Conservation (phyloP, 2,888 invertebrate species). For the Anticlea derivata region DNA sequence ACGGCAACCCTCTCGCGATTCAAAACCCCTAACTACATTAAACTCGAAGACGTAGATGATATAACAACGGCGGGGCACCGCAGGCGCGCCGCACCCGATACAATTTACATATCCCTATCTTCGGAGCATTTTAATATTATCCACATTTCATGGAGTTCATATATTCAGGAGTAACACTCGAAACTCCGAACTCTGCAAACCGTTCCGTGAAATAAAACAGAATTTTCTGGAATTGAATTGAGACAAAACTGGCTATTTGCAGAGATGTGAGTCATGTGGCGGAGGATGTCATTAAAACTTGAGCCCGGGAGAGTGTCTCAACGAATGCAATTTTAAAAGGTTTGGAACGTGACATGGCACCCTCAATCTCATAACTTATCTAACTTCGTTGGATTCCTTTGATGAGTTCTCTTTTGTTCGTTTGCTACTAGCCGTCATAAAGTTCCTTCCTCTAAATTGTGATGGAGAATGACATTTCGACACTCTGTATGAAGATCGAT, state of each 20-base stretch:
- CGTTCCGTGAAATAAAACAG: conserved; percentile 22
- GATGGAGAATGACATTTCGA: conserved; percentile 17
- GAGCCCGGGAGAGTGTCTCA: conserved; percentile 20
- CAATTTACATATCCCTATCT: conserved; percentile 40
- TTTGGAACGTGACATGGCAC: conserved; percentile 15
- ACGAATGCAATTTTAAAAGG: conserved; percentile 31
- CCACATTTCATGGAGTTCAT: conserved; percentile 35
- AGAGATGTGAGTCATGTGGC: conserved; percentile 18
- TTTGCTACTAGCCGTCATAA: conserved; percentile 9
- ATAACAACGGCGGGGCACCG: conserved; percentile 29
- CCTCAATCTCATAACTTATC: conserved; percentile 17
- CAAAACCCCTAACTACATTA: conserved; percentile 37
- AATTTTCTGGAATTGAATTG: conserved; percentile 28
- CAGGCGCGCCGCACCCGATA: conserved; percentile 28
- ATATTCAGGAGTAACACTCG: conserved; percentile 26
- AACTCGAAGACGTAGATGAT: conserved; percentile 36
- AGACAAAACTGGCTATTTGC: conserved; percentile 15
- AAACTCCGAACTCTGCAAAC: conserved; percentile 22
- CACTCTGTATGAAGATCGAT: conserved; percentile 17
- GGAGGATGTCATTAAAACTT: conserved; percentile 33
- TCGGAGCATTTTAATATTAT: conserved; percentile 39
- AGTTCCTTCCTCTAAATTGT: conserved; percentile 13
- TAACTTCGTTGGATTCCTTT: conserved; percentile 16
- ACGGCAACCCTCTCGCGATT: conserved; percentile 34
- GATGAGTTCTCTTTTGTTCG: conserved; percentile 8